Conservation (phyloP, 2,888 invertebrate species). For the Heliconius charithonia region DNA sequence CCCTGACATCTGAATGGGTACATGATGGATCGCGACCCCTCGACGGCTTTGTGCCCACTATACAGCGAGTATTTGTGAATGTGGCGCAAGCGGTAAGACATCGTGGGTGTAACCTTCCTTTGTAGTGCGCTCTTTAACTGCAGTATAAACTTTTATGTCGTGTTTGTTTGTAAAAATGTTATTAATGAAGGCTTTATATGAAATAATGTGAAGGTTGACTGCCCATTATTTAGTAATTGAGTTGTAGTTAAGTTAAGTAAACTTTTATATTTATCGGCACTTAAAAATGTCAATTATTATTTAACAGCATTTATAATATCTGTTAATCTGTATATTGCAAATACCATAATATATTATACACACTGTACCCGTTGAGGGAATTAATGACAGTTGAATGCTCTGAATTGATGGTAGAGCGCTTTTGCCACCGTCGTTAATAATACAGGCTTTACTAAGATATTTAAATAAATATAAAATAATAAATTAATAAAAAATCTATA, state of each 20-base stretch:
- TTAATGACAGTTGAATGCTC: neutral
- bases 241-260: neutral
- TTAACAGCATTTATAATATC: neutral
- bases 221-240: constrained; percentile 2
- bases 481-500: too few relatives aligned
- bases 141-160: constrained; percentile 16
- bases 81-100: constrained; percentile 34
- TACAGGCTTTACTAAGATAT: too few relatives aligned
- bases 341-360: too few relatives aligned
- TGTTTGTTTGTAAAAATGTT: constrained; percentile 13
- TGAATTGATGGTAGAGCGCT: too few relatives aligned
- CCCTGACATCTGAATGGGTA: constrained; percentile 53
- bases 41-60: constrained; percentile 43
- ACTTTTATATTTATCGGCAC: neutral
- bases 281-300: neutral
- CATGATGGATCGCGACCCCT: constrained; percentile 56
- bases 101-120: constrained; percentile 38
- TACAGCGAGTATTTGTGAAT: neutral
- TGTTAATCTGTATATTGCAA: neutral
- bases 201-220: neutral
- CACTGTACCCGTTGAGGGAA: neutral
- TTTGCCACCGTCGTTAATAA: too few relatives aligned
- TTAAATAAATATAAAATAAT: too few relatives aligned
- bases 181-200: constrained; percentile 8
- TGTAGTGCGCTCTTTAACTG: constrained; percentile 18